A percentile compares a stretch with the other conserved stretches of the same genome.
Evolutionary conservation across 2,888 invertebrate genomes (phyloP).

Genomic region (Drosophila glabriapex): DNA sequence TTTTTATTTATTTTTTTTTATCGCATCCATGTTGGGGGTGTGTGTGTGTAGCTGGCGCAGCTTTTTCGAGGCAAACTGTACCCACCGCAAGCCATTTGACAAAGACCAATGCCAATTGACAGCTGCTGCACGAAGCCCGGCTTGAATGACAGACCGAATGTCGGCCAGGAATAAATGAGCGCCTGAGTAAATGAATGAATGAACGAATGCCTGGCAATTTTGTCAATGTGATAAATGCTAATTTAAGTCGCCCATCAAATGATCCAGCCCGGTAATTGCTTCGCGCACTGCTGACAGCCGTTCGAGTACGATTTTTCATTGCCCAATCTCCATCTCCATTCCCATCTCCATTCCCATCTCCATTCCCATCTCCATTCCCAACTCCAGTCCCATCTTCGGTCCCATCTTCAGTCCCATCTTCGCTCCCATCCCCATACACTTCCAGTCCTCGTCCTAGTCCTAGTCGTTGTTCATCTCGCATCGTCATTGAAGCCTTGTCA

Average conservation of each 20-base stretch:
- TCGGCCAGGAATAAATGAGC: conserved; percentile 32
- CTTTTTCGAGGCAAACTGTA: conserved; percentile 52
- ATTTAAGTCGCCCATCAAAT: conserved; percentile 77
- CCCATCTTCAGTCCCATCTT: not conserved
- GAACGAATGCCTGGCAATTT: conserved; percentile 26
- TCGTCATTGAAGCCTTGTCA: conserved; percentile 29
- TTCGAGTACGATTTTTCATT: conserved; percentile 1
- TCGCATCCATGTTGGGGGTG: not conserved
- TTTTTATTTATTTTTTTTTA: conserved; percentile 12
- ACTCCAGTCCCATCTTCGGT: not conserved
- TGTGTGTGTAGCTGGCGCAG: not conserved
- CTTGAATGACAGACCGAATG: conserved; percentile 46
- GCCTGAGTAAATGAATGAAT: conserved; percentile 4
- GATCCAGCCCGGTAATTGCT: conserved; percentile 52
- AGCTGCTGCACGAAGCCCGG: conserved; percentile 43
- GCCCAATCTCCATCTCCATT: not conserved
- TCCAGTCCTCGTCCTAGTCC: not conserved
- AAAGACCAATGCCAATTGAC: conserved; percentile 55
- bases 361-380: no score
- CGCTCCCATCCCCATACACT: not conserved
- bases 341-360: not conserved
- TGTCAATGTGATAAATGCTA: conserved; percentile 81
- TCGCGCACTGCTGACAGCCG: conserved; percentile 26
- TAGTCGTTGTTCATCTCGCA: conserved; percentile 15
- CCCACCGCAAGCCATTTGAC: conserved; percentile 53